Evolutionary conservation across 1,140 invertebrate genomes (phyloP), one percentile per base, ranked within the genome.

Genomic region (Varroa destructor): DNA sequence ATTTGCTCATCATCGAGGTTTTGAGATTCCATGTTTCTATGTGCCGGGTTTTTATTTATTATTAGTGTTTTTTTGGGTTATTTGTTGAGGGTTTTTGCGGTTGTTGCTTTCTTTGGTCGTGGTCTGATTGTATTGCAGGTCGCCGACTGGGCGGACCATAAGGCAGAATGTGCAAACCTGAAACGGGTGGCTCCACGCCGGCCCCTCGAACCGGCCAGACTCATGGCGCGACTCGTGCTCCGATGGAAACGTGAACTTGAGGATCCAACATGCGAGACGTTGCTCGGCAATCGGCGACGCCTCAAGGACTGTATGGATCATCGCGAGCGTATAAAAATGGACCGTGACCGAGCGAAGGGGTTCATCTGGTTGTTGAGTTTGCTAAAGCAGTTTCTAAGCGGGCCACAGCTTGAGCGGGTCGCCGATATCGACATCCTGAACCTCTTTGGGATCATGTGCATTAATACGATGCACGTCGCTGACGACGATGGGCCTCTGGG

Each of bases 251-350:
- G 61, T 14, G 61, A 67, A 46, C 61, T 67, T 2, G 46, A 67
- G 2, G 8, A 67, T 67, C 61, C 61, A 37, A 43, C 61, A 46
- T 67, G 40, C 10, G 61, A 67, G 36, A 67, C 61, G 40, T 46
- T 67, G 46, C 61, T 67, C 61, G 61, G 61, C 12, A 40, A 40
- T 12, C 10, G 36, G 46, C 61, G 61, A 14, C 61, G 37, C 14
- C 61, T 67, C 61, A 67, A 67, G 61, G 61, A 67, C 61, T 67
- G 61, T 8, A 67, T 67, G 61, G 46, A 46, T 37, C 61, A 67
- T 37, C 10, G 14, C 12, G 14, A 67, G 46, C 40, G 46, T 40
- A 67, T 67, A 12, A 67, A 67, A 46, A 67, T n/a, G 61, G 61
- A 67, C 8, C 61, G 61, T 14, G 61, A 43, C 14, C 12, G 61